These are phyloP conservation scores for Actenoides hombroni DNA, from an alignment of 2,113 vertebrate species.

Conservation along the genomic window DNA sequence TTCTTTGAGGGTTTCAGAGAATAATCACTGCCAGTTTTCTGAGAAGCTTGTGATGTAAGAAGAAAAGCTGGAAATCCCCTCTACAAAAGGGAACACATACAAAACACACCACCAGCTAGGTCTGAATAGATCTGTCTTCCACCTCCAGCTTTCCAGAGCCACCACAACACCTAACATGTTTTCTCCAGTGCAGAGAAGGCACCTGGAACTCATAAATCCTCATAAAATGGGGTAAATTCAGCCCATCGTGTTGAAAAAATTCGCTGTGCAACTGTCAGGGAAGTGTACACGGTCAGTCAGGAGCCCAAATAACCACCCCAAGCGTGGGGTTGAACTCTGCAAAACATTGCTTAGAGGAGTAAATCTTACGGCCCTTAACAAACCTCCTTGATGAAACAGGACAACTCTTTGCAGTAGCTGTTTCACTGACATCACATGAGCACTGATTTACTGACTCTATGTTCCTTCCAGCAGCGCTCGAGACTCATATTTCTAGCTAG, in stretches of 20 bases:
- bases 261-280: background rate
- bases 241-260: background rate
- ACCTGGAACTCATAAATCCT: background rate
- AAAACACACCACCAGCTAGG: background rate
- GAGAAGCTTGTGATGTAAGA: background rate
- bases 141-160: background rate
- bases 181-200: background rate
- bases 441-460: background rate
- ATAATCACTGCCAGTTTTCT: background rate
- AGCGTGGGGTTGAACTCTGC: background rate
- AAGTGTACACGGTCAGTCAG: fast-evolving
- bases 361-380: background rate
- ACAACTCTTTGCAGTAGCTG: background rate
- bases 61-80: background rate
- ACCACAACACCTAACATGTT: background rate
- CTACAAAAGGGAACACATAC: background rate
- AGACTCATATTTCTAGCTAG: background rate
- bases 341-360: background rate
- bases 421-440: background rate
- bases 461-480: background rate
- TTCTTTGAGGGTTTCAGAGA: background rate
- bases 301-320: background rate
- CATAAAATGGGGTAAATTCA: background rate
- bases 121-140: background rate
- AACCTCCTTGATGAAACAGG: background rate